Evolutionary conservation across 2,888 invertebrate species (phyloP), one percentile per base, ranked within the genome.

Genomic region (Nycteola revayana): DNA sequence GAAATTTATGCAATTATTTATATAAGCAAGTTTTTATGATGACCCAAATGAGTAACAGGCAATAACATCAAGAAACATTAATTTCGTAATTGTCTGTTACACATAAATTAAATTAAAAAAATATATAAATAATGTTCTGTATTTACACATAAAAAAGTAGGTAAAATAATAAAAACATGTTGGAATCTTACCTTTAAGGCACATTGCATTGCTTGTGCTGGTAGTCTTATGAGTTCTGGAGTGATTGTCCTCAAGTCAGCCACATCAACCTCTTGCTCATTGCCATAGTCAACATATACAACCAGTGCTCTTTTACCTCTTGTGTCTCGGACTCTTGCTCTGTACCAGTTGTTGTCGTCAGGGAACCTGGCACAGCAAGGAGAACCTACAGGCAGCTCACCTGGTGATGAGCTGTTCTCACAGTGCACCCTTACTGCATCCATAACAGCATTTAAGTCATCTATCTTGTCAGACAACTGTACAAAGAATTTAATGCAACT

Each of bases 251-350:
- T 91, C 14, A 95, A 74, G 21, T 91, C 79, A 7, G 88, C 80
- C 0, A 88, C 70, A 4, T 90, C 75, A 1, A 96, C 92, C n/a
- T 90, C 90, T 68, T 97, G 97, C 62, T 95, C 94, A 79, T 98
- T 98, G 3, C 99, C 99, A 83, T 95, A 99, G 84, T 99, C 99
- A 8, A 99, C 94, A 81, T 97, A 99, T 1, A 93, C 89, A 1
- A 99, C 94, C 34, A 91, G 82, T 0, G 93, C 90, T 42, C 91
- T 91, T 3, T 87, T 87, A 1, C 85, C 88, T 18, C 90, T 89
- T 2, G 92, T 79, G 23, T 91, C 91, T 43, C 93, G 88, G 5
- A 98, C 91, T 66, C 92, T 91, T 0, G 96, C 98, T 49, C 99
- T 90, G 75, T 98, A 98, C 98, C 98, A 99, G 64, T 94, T 93